Evolutionary conservation across 2,113 vertebrate species (phyloP).

Genomic region (Onychostruthus taczanowskii): DNA sequence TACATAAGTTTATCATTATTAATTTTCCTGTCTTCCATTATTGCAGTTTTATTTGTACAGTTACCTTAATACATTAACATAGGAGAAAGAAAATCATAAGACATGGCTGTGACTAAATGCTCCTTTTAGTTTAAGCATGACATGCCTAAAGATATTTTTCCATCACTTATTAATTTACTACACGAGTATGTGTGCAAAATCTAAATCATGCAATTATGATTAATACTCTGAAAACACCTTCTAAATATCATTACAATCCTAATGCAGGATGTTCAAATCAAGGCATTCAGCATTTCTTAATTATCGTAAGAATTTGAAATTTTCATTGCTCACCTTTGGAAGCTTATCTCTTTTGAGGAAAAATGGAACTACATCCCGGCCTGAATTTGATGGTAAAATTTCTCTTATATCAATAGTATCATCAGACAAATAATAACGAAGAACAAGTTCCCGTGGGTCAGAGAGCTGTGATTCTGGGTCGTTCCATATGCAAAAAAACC

Average conservation of each 20-base stretch:
- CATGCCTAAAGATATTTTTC: background rate
- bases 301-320: background rate
- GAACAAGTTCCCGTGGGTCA: slow-evolving; percentile 76
- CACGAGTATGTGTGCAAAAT: background rate
- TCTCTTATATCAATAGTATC: slow-evolving; percentile 88
- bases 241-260: background rate
- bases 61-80: background rate
- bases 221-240: background rate
- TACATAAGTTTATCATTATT: background rate
- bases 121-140: background rate
- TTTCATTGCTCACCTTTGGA: slow-evolving; percentile 82
- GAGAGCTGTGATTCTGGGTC: slow-evolving; percentile 72
- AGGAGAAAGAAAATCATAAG: background rate
- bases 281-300: background rate
- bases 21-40: background rate
- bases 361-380: slow-evolving; percentile 70
- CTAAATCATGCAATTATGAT: background rate
- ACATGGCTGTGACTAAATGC: background rate
- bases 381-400: slow-evolving; percentile 76
- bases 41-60: background rate
- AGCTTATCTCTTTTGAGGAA: slow-evolving; percentile 86
- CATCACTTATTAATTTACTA: background rate
- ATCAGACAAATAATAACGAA: slow-evolving; percentile 89
- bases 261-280: background rate
- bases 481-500: slow-evolving; percentile 90